Evolutionary conservation across 2,797 vertebrate genomes (phyloP).

Genomic region (Mormyrops boulengeri): DNA sequence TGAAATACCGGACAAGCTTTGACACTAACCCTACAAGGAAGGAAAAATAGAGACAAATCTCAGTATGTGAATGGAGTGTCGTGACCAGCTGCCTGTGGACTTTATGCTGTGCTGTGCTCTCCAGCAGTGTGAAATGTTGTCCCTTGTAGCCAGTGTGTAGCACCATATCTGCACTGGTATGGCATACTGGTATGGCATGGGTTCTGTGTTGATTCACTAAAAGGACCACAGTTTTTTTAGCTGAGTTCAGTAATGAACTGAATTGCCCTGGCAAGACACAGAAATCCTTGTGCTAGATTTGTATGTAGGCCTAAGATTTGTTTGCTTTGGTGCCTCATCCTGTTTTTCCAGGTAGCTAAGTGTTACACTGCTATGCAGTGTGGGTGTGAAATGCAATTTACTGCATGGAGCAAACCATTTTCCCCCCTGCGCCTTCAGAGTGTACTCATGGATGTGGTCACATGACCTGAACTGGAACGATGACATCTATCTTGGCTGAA

Average conservation of each 20-base stretch:
- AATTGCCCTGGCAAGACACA: background rate
- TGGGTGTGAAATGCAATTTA: background rate
- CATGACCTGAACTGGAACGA: background rate
- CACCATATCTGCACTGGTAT: background rate
- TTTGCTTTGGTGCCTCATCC: background rate
- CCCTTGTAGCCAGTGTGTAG: background rate
- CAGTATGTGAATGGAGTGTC: background rate
- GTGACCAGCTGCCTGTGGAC: background rate
- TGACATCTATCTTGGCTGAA: background rate
- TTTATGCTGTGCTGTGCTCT: background rate
- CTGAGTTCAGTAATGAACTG: background rate
- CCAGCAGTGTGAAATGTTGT: background rate
- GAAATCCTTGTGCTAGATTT: background rate
- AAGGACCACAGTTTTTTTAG: background rate
- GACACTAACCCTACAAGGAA: background rate
- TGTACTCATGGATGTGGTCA: background rate
- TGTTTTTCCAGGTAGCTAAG: background rate
- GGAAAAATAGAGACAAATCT: background rate
- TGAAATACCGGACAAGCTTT: background rate
- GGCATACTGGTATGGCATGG: background rate
- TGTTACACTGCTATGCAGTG: background rate
- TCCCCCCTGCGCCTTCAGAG: background rate
- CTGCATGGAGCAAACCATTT: background rate
- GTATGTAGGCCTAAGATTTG: background rate
- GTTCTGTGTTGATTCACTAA: background rate